A percentile compares a stretch with the other conserved stretches of the same genome.
phyloP scores from a whole-genome alignment of 2,113 vertebrate species.

The Platycercus adscitus region DNA sequence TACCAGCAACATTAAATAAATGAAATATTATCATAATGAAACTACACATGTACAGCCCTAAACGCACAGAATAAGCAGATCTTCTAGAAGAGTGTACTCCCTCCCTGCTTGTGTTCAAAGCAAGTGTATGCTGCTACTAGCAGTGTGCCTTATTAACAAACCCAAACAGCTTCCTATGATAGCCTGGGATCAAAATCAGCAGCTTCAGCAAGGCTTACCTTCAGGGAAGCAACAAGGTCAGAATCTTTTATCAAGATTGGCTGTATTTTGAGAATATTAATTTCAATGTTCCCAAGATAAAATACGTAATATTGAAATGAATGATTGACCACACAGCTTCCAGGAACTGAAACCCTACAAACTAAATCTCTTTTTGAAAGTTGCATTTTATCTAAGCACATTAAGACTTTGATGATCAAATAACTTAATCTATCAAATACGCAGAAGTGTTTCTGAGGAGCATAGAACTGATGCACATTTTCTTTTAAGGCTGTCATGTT shows the following conservation, averaged over 20 bases:
- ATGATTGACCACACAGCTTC: constrained; percentile 6
- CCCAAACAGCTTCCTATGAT: not conserved
- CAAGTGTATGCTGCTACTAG: not conserved
- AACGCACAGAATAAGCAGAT: not conserved
- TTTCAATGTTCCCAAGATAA: constrained; percentile 34
- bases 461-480: not conserved
- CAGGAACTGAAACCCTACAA: constrained; percentile 5
- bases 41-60: not conserved
- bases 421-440: not conserved
- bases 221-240: not conserved
- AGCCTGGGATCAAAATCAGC: constrained; percentile 7
- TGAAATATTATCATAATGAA: not conserved
- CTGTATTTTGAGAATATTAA: constrained; percentile 16
- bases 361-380: constrained; percentile 20
- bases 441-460: not conserved
- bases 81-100: not conserved
- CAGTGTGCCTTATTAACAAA: not conserved
- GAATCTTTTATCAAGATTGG: constrained; percentile 27
- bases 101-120: not conserved
- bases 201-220: constrained; percentile 10
- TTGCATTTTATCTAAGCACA: not conserved
- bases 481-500: not conserved
- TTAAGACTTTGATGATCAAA: not conserved
- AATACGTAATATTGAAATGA: constrained; percentile 33
- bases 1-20: not conserved